A percentile compares a stretch with the other conserved stretches of the same genome.
Conservation (phyloP, 2,888 invertebrate genomes). For the Neoaliturus tenellus region DNA sequence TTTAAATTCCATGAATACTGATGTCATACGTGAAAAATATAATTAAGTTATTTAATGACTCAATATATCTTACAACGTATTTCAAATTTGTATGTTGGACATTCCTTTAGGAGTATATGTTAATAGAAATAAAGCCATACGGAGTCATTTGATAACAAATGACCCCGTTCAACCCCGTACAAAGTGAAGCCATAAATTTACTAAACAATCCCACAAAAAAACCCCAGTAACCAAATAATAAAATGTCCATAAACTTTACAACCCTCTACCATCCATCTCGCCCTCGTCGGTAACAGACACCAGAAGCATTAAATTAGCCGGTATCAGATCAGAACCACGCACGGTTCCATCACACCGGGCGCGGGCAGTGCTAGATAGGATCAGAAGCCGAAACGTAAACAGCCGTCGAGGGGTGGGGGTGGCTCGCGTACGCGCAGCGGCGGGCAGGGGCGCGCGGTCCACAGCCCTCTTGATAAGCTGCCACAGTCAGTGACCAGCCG, state of each 20-base stretch:
- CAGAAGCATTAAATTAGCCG: slow-evolving; percentile 10
- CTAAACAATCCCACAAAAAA: too few relatives aligned
- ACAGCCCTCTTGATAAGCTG: slow-evolving; percentile 15
- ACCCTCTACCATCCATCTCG: not conserved
- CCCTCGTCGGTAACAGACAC: not conserved
- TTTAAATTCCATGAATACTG: too few relatives aligned
- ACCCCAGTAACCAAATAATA: too few relatives aligned
- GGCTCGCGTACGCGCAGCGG: not conserved
- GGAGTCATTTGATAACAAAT: too few relatives aligned
- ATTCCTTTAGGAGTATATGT: too few relatives aligned
- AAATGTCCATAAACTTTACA: not conserved
- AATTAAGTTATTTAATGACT: too few relatives aligned
- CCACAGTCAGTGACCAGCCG: slow-evolving; percentile 26
- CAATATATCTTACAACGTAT: too few relatives aligned
- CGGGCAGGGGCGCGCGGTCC: not conserved
- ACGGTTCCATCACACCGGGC: slow-evolving; percentile 6
- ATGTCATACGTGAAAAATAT: too few relatives aligned
- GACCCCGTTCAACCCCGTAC: too few relatives aligned
- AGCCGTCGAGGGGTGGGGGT: not conserved
- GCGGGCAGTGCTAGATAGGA: slow-evolving; percentile 37
- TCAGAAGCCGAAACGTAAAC: slow-evolving; percentile 45
- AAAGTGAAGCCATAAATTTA: too few relatives aligned
- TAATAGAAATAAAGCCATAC: too few relatives aligned
- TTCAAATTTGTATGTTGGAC: too few relatives aligned
- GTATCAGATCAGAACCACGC: slow-evolving; percentile 8